Base-by-base conservation (phyloP, 2,113 vertebrate species). In the Mandrillus leucophaeus region DNA sequence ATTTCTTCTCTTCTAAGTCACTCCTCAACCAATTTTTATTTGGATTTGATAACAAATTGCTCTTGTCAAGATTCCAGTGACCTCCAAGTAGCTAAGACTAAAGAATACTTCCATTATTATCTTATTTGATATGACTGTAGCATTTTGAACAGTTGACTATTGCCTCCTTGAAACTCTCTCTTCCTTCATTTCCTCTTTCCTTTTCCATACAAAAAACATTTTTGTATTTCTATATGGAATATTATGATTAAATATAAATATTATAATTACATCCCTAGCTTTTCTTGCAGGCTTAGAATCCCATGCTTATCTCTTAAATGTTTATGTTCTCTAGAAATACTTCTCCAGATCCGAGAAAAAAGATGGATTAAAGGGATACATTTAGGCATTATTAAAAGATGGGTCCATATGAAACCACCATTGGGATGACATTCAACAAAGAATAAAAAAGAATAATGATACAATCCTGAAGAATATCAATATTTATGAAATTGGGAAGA, bases 31-130 rank as follows among this genome's bases (percentile, higher is more conserved):
- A 32, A 48, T 61, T 93, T 80, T 35, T 32, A 43, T 92, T n/a
- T 94, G n/a, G 55, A 70, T 80, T 88, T 88, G 84, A 88, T 93
- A 9, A 52, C 61, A 84, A 55, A 90, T 84, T 68, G 23, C 40
- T 78, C 80, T 94, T 78, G 20, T 43, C 43, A 89, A 87, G 55
- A 32, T 87, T 80, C 40, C 35, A 38, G 22, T 59, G 70, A 80
- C 22, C 43, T 92, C 43, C 61, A 55, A 80, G n/a, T 83, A 75
- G 79, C 61, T 75, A 81, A 84, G 61, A 72, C 30, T 79, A 76
- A 90, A 88, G 88, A 93, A 88, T 20, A 75, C 12, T 70, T 96
- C 17, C 18, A 87, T 84, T 97, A 32, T 59, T 83, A n/a, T 48
- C 57, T 83, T 68, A 43, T 78, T 88, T 61, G 48, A 80, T 17